These are phyloP conservation scores for Lateolabrax maculatus DNA, from an alignment of 2,797 vertebrate genomes.

Conservation along the genomic window DNA sequence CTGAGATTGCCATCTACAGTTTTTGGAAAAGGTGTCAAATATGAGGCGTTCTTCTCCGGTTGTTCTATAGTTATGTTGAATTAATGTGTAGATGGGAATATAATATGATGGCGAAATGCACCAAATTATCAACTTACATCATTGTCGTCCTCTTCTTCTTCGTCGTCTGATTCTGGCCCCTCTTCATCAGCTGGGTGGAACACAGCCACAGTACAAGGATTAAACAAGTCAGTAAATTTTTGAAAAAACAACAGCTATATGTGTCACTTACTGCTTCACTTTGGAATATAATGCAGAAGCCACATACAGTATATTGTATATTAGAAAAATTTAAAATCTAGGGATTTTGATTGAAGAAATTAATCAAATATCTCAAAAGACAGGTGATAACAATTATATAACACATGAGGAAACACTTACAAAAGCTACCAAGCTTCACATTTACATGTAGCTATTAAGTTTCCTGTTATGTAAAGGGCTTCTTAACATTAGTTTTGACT, in stretches of 20 bases:
- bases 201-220: conserved; percentile 21
- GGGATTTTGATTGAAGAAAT: background rate
- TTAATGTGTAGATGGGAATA: no score
- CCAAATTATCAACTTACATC: conserved; percentile 61
- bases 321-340: background rate
- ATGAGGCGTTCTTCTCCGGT: conserved; percentile 10
- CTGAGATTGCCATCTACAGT: conserved; percentile 56
- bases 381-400: background rate
- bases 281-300: background rate
- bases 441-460: background rate
- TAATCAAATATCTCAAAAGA: background rate
- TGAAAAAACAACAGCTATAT: background rate
- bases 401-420: background rate
- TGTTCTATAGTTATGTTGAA: background rate
- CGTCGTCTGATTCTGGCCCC: conserved; percentile 90
- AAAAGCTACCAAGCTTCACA: background rate
- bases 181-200: conserved; percentile 87
- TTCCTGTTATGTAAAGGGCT: background rate
- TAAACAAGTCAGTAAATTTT: background rate
- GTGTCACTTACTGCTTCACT: background rate
- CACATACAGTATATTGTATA: background rate
- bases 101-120: background rate
- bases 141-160: conserved; percentile 90
- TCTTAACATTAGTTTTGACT: conserved; percentile 3
- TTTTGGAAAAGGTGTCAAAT: conserved; percentile 53